Base-by-base conservation (phyloP, 2,888 invertebrate genomes). In the Ernsta delagoae region DNA sequence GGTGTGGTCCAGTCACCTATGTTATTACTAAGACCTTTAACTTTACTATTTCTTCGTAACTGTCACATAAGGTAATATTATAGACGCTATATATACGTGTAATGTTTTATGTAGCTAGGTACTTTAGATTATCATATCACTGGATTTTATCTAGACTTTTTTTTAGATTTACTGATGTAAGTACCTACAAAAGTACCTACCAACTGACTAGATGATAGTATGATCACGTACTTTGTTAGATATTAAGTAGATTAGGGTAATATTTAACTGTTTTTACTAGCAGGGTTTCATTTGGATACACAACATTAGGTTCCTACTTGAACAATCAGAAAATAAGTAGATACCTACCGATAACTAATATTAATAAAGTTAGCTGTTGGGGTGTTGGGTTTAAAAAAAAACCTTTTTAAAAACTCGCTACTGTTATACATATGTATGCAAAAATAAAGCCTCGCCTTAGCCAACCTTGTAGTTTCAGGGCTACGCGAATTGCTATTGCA, bases 401-500 rank as follows among this genome's bases (percentile, higher is more conserved):
- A n/a, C n/a, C n/a, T n/a, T 31, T 31, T 11, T 31, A 9, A 31
- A 54, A 9, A 31, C 54, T 9, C 54, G 31, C 11, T 24, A 9
- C 24, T 34, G 7, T 59, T 31, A 45, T 65, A 11, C n/a, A n/a
- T n/a, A n/a, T n/a, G 12, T 16, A 43, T 59, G 12, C 43, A 39
- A 9, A 56, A 45, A 65, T 59, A 65, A 43, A 48, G 36, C 36
- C 9, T 64, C 54, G 39, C 16, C 16, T 45, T 68, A 68, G 68
- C 57, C 41, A 36, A 57, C 68, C 63, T 69, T 69, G 63, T 4
- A 8, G 50, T 53, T 65, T 69, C 68, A 69, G 68, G 68, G 68
- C 61, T 65, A 57, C 39, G 57, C 61, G 61, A 62, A 70, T 57
- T 70, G 65, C 53, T 65, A 61, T 65, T 65, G 64, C 56, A 65